Evolutionary conservation across 2,113 vertebrate species (phyloP).

Genomic region (Symphodus melops): DNA sequence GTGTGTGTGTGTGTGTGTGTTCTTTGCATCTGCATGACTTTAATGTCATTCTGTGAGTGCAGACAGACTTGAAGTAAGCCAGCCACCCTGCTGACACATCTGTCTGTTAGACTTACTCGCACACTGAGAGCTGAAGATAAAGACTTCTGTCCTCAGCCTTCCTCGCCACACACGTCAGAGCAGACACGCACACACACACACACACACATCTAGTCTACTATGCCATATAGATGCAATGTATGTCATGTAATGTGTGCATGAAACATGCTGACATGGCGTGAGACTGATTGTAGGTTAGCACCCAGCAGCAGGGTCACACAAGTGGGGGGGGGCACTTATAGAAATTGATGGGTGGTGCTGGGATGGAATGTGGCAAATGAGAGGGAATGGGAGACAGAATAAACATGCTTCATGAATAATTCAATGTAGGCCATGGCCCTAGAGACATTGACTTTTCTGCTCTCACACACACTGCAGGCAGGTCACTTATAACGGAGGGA

Average conservation of each 20-base stretch:
- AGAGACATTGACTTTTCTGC: constrained; percentile 50
- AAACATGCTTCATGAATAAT: constrained; percentile 74
- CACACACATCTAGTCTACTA: background rate
- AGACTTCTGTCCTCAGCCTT: constrained; percentile 18
- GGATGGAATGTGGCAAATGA: constrained; percentile 39
- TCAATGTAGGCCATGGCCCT: constrained; percentile 62
- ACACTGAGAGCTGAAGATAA: constrained; percentile 7
- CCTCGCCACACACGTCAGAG: background rate
- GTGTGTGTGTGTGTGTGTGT: background rate
- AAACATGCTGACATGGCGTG: constrained; percentile 54
- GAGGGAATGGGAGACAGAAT: constrained; percentile 46
- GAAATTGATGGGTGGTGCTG: constrained; percentile 9
- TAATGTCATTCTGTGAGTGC: background rate
- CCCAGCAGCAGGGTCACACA: constrained; percentile 51
- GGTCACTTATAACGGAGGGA: constrained; percentile 70
- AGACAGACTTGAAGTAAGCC: background rate
- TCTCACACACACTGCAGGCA: constrained; percentile 21
- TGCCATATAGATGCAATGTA: background rate
- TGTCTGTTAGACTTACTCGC: constrained; percentile 29
- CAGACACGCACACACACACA: constrained; percentile 6
- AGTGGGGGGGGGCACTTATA: constrained; percentile 1
- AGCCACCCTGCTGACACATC: constrained; percentile 23
- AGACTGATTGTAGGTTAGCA: constrained; percentile 41
- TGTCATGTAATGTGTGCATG: background rate
- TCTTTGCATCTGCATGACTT: background rate